Evolutionary conservation across 1,140 invertebrate genomes (phyloP).

Genomic region (Panagrolaimus sp.): DNA sequence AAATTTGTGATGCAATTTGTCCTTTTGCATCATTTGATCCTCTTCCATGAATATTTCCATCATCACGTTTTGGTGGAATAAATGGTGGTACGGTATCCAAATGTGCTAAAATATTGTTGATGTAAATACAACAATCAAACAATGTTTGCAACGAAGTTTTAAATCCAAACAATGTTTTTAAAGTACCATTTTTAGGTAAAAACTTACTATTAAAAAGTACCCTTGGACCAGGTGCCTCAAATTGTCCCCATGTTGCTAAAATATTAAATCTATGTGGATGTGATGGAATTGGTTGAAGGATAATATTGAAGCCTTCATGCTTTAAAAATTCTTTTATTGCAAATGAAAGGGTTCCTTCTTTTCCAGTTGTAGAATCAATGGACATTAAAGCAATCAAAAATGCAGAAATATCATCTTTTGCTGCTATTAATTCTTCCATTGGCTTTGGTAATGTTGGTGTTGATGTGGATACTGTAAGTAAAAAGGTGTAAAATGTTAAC

Average conservation of each 20-base stretch:
- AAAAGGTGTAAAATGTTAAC: too few species aligned
- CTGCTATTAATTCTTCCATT: constrained; percentile 9
- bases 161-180: constrained; percentile 25
- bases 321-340: constrained; percentile 35
- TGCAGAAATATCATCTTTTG: constrained; percentile 21
- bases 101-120: constrained; percentile 33
- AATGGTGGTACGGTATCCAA: constrained; percentile 51
- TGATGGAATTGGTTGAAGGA: constrained; percentile 20
- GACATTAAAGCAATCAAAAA: constrained; percentile 42
- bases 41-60: constrained; percentile 38
- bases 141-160: too few species aligned
- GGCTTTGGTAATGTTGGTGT: background rate
- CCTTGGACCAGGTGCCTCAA: constrained; percentile 16
- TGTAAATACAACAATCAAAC: too few species aligned
- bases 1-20: constrained; percentile 46
- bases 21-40: constrained; percentile 50
- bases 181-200: background rate
- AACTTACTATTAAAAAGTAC: constrained; percentile 37
- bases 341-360: constrained; percentile 41
- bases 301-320: constrained; percentile 33
- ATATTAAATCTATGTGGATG: constrained; percentile 33
- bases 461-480: too few species aligned
- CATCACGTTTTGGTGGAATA: constrained; percentile 31
- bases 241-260: constrained; percentile 25
- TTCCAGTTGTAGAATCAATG: constrained; percentile 45